phyloP scores from a whole-genome alignment of 2,797 vertebrate species.

The Rhyacichthys aspro region DNA sequence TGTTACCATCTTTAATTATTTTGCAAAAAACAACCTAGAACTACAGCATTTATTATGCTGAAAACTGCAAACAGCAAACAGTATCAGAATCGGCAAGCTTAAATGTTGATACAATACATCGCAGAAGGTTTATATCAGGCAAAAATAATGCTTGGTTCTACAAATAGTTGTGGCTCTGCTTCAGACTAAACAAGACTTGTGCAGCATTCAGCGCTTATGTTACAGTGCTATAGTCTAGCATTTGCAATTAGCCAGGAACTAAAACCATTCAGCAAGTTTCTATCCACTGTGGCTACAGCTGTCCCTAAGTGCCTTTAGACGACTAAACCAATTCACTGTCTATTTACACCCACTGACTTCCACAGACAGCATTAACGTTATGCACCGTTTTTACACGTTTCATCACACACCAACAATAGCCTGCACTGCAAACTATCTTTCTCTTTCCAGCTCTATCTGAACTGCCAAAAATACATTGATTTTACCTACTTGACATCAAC shows the following conservation, averaged over 20 bases:
- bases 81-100: no score
- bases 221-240: background rate
- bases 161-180: background rate
- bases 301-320: constrained; percentile 12
- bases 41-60: no score
- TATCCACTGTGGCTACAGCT: constrained; percentile 18
- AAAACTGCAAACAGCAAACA: no score
- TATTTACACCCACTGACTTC: constrained; percentile 14
- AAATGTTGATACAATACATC: no score
- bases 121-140: no score
- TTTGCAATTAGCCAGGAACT: constrained; percentile 12
- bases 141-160: no score
- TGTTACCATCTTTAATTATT: no score
- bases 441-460: no score
- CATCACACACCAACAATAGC: constrained; percentile 8
- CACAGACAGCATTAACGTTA: background rate
- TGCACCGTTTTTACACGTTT: background rate
- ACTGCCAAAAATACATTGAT: no score
- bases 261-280: constrained; percentile 24
- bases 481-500: no score
- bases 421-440: background rate
- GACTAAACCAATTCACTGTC: constrained; percentile 28
- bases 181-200: background rate
- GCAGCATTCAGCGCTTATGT: background rate
- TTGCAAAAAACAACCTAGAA: no score